Conservation (phyloP, 2,797 vertebrate genomes). For the Periparus ater region DNA sequence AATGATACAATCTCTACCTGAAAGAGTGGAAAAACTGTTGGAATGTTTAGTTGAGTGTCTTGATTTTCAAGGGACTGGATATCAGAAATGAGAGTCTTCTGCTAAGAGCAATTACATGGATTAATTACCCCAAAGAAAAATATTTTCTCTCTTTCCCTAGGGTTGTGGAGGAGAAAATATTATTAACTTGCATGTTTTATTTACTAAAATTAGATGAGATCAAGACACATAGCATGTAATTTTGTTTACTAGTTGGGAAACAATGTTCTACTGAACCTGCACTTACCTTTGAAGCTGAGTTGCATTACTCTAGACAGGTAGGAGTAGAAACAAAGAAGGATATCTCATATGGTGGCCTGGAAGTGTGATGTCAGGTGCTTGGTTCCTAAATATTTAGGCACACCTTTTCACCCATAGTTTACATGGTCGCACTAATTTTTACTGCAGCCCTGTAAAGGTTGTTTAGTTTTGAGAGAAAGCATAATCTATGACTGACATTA, state of each 20-base stretch:
- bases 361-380: background rate
- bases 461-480: background rate
- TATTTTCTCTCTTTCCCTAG: background rate
- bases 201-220: background rate
- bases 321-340: background rate
- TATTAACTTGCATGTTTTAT: background rate
- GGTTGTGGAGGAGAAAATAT: background rate
- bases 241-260: background rate
- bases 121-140: background rate
- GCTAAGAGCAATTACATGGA: background rate
- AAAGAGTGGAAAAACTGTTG: background rate
- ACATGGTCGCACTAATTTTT: background rate
- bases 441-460: background rate
- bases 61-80: background rate
- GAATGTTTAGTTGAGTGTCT: background rate
- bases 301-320: background rate
- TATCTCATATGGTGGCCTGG: slow-evolving; percentile 18
- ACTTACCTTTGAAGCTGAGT: background rate
- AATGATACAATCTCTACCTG: background rate
- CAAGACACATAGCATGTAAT: background rate
- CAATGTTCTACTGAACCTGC: background rate
- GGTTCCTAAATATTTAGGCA: background rate
- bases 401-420: background rate
- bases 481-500: background rate
- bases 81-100: background rate